Conservation (phyloP, 2,888 invertebrate genomes). For the Imbricaverruca yamaguchii region DNA sequence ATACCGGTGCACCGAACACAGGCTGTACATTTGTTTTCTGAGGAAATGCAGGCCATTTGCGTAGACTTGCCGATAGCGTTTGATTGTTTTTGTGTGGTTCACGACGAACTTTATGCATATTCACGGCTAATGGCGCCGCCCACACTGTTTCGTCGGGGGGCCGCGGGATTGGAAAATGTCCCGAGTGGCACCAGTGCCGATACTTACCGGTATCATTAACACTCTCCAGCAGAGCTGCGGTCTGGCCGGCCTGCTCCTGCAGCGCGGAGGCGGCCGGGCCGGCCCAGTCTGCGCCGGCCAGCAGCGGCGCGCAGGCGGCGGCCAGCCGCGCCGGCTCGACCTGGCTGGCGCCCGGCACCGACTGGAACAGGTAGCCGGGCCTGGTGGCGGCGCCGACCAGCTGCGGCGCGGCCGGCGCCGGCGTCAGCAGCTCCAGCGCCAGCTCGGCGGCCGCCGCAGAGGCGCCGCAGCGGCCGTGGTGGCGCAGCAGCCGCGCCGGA, state of each 20-base stretch:
- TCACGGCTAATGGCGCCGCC: too few species aligned
- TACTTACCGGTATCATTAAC: neutral
- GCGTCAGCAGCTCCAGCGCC: neutral
- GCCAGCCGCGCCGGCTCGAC: neutral
- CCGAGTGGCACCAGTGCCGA: too few species aligned
- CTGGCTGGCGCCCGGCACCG: neutral
- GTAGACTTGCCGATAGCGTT: too few species aligned
- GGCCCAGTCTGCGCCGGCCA: neutral
- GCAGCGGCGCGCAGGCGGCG: neutral
- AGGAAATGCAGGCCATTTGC: too few species aligned
- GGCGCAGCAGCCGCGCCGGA: conserved; percentile 43
- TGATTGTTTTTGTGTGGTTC: too few species aligned
- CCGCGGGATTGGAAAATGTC: too few species aligned
- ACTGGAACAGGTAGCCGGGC: neutral
- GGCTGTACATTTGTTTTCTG: too few species aligned
- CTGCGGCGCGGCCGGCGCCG: neutral
- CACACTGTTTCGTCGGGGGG: too few species aligned
- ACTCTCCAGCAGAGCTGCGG: neutral
- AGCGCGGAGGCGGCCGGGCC: neutral
- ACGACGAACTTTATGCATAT: too few species aligned
- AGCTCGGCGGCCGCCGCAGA: conserved; percentile 42
- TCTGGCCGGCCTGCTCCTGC: neutral
- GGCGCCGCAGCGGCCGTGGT: conserved; percentile 46
- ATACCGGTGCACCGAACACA: too few species aligned
- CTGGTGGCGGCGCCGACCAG: neutral